Percentiles rank a stretch among this genome's conserved stretches.
phyloP scores from a whole-genome alignment of 2,888 invertebrate species.

The Thalpophila matura region DNA sequence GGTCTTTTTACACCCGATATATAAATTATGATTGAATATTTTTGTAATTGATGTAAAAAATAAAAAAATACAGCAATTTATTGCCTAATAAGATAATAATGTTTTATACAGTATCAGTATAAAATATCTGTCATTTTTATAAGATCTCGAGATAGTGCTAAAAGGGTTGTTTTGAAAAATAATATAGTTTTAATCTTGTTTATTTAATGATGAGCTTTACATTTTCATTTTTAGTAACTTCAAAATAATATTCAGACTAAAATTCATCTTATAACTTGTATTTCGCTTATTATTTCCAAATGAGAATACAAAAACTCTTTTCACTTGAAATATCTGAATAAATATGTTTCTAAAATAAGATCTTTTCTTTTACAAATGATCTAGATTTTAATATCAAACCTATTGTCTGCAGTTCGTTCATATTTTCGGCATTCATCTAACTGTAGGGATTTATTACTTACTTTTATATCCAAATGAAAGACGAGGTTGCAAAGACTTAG shows the following conservation, averaged over 20 bases:
- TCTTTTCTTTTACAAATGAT: conserved; percentile 22
- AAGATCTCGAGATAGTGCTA: no score
- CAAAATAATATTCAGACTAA: background rate
- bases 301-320: background rate
- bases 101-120: no score
- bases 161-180: no score
- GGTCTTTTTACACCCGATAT: no score
- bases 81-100: no score
- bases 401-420: conserved; percentile 12
- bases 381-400: conserved; percentile 31
- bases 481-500: background rate
- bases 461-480: background rate
- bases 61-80: no score
- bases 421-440: conserved; percentile 3
- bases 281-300: background rate
- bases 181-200: no score
- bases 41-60: no score
- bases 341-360: conserved; percentile 13
- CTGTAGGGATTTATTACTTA: conserved; percentile 2
- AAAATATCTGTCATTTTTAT: no score
- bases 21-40: no score
- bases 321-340: conserved; percentile 2
- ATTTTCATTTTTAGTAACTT: background rate
- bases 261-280: background rate
- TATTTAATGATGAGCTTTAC: no score